phyloP scores from a whole-genome alignment of 2,113 vertebrate species.

The Carollia perspicillata region DNA sequence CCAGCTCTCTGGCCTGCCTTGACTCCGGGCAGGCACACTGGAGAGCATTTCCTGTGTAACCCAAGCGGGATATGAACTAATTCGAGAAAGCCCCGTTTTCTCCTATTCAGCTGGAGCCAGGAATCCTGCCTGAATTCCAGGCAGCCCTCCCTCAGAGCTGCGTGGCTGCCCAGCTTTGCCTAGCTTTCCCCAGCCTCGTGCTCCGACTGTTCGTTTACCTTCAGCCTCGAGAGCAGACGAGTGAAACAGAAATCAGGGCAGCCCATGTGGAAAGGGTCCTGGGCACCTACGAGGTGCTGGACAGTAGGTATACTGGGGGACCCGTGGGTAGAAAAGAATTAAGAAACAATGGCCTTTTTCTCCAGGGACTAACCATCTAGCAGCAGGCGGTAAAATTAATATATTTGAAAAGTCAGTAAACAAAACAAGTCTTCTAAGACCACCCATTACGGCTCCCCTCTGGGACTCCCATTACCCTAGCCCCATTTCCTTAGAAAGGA shows the following conservation, averaged over 20 bases:
- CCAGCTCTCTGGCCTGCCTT: neutral
- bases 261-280: neutral
- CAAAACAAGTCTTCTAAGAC: constrained; percentile 42
- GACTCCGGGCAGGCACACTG: neutral
- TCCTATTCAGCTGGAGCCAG: neutral
- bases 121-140: neutral
- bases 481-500: constrained; percentile 37
- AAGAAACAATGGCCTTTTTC: constrained; percentile 17
- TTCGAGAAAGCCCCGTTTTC: constrained; percentile 43
- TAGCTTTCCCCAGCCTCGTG: neutral
- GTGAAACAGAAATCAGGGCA: neutral
- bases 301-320: neutral
- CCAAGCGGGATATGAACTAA: constrained; percentile 17
- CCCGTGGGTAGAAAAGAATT: neutral
- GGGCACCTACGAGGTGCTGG: neutral
- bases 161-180: neutral
- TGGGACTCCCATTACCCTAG: neutral
- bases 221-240: neutral
- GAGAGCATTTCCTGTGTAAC: neutral
- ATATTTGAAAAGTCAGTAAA: constrained; percentile 4
- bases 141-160: neutral
- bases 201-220: neutral
- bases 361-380: neutral
- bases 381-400: constrained; percentile 33
- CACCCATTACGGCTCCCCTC: neutral